These are phyloP conservation scores for Xenopus tropicalis DNA, from an alignment of 2,113 vertebrate genomes.

Conservation along the genomic window UCB_Xtro_10.0 CM004443.2:32998001-32998500, in stretches of 20 bases:
- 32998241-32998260: neutral
- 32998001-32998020: slow-evolving; percentile 39
- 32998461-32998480: too few relatives aligned
- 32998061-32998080: slow-evolving; percentile 26
- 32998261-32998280: neutral
- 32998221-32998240: neutral
- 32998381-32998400: too few relatives aligned
- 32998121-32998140: slow-evolving; percentile 25
- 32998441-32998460: too few relatives aligned
- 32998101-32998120: slow-evolving; percentile 9
- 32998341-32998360: too few relatives aligned
- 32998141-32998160: slow-evolving; percentile 12
- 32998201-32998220: neutral
- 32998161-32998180: slow-evolving; percentile 7
- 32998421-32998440: too few relatives aligned
- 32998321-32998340: too few relatives aligned
- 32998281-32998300: neutral
- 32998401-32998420: too few relatives aligned
- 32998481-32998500: too few relatives aligned
- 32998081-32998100: slow-evolving; percentile 19
- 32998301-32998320: too few relatives aligned
- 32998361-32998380: too few relatives aligned
- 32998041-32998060: slow-evolving; percentile 20
- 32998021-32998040: slow-evolving; percentile 38
- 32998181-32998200: neutral